Conservation (phyloP, 2,888 invertebrate species). For the Pseudococcus viburni region DNA sequence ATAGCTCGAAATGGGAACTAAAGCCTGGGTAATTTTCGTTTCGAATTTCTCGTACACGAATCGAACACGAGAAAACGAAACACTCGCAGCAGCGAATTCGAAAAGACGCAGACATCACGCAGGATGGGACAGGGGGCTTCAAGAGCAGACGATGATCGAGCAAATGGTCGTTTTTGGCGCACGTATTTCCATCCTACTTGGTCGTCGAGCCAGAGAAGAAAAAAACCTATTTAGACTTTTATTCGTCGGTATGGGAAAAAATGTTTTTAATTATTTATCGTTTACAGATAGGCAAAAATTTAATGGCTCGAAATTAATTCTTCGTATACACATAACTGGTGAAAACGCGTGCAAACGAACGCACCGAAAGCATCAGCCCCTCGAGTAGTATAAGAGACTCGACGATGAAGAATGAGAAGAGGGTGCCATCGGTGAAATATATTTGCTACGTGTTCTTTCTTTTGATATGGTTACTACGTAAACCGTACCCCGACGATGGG, state of each 20-base stretch:
- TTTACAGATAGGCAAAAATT: conserved; percentile 47
- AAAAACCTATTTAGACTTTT: neutral
- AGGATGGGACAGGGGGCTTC: neutral
- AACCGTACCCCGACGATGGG: neutral
- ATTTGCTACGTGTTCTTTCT: conserved; percentile 43
- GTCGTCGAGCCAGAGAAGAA: neutral
- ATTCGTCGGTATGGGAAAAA: conserved; percentile 34
- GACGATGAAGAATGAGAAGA: conserved; percentile 36
- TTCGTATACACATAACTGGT: neutral
- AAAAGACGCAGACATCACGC: neutral
- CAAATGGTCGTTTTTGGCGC: neutral
- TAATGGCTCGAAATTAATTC: conserved; percentile 42
- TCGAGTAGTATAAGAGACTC: neutral
- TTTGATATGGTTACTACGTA: conserved; percentile 40
- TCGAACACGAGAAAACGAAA: neutral
- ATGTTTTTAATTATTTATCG: conserved; percentile 47
- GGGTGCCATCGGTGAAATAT: conserved; percentile 37
- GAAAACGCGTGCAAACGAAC: conserved; percentile 18
- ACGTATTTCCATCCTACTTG: neutral
- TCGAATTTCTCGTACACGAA: conserved; percentile 3
- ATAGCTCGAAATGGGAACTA: conserved; percentile 15
- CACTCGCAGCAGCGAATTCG: neutral
- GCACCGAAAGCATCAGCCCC: conserved; percentile 18
- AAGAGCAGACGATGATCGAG: neutral
- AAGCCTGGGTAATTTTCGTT: neutral